Evolutionary conservation across 2,888 invertebrate species (phyloP).

Genomic region (Acanthococcus lagerstroemiae): DNA sequence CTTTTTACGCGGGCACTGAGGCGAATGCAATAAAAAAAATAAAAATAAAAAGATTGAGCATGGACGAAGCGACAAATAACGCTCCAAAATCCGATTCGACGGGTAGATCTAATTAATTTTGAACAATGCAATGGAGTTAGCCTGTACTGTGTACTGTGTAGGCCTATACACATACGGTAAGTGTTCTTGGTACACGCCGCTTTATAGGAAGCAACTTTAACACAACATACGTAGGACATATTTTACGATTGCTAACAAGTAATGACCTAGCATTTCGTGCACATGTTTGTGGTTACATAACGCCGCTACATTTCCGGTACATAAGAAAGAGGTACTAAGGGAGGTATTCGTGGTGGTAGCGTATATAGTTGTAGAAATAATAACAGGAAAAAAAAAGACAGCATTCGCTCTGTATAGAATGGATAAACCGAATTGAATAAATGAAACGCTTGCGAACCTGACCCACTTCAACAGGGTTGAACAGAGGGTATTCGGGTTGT

Average conservation of each 20-base stretch:
- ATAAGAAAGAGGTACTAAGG: conserved; percentile 10
- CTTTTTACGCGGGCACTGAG: no score
- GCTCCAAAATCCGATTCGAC: no score
- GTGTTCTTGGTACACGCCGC: no score
- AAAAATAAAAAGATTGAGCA: no score
- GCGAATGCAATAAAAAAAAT: no score
- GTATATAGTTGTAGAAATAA: background rate
- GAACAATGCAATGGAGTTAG: background rate
- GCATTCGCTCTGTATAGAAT: background rate
- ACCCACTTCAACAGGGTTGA: conserved; percentile 4
- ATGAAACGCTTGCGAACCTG: background rate
- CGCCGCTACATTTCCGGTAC: conserved; percentile 28
- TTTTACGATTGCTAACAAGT: conserved; percentile 27
- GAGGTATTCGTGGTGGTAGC: background rate
- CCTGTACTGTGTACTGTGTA: background rate
- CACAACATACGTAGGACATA: background rate
- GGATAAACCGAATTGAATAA: background rate
- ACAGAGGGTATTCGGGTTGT: background rate
- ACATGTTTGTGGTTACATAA: conserved; percentile 31
- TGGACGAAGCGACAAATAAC: no score
- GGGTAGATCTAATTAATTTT: background rate
- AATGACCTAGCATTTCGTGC: conserved; percentile 30
- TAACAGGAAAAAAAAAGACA: background rate
- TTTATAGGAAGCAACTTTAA: background rate
- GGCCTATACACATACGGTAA: background rate